Evolutionary conservation across 2,113 vertebrate species (phyloP).

Genomic region (Antennarius striatus): DNA sequence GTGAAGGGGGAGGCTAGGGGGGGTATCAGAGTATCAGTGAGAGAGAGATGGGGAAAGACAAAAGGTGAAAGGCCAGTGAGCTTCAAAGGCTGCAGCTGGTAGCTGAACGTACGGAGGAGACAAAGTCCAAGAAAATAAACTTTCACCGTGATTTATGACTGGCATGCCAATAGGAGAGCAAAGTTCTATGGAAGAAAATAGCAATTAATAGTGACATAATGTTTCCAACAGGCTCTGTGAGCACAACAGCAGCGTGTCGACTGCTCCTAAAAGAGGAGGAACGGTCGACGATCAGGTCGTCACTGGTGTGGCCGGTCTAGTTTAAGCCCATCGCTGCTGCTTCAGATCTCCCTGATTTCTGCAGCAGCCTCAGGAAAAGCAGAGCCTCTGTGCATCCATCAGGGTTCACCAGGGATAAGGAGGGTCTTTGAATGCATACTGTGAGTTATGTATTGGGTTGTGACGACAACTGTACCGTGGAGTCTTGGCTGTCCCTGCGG

Average conservation of each 20-base stretch:
- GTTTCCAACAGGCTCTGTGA: neutral
- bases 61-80: constrained; percentile 47
- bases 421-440: no score
- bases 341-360: no score
- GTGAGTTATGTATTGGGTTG: no score
- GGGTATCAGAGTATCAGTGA: constrained; percentile 13
- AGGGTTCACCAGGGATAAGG: no score
- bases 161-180: constrained; percentile 11
- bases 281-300: no score
- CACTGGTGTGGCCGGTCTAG: no score
- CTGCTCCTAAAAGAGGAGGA: neutral
- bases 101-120: constrained; percentile 37
- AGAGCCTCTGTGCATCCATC: no score
- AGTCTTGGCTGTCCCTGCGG: constrained; percentile 67
- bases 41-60: constrained; percentile 32
- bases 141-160: constrained; percentile 48
- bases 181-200: constrained; percentile 7
- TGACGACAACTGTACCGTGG: constrained; percentile 53
- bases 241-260: neutral
- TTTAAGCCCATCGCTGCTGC: no score
- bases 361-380: no score
- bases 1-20: neutral
- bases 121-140: constrained; percentile 68
- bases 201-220: neutral
- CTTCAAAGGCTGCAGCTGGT: constrained; percentile 64